Conservation (phyloP, 2,888 invertebrate genomes). For the Leptinotarsa haldemani region DNA sequence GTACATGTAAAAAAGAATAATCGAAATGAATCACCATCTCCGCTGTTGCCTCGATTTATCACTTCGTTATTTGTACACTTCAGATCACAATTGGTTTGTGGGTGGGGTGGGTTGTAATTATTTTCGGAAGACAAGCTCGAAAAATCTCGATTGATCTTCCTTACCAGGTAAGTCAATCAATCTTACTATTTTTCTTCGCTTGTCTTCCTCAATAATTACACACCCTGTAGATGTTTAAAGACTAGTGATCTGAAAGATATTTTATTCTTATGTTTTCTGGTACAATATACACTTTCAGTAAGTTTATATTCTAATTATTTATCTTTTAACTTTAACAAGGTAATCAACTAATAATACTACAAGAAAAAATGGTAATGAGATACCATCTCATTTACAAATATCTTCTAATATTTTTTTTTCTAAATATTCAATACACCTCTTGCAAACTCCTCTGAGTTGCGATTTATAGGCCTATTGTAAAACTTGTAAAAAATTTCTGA, state of each 20-base stretch:
- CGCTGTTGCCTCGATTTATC: neutral
- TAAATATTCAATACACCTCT: slow-evolving; percentile 31
- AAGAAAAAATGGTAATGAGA: neutral
- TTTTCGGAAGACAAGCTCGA: no score
- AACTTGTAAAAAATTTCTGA: slow-evolving; percentile 36
- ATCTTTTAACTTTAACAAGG: no score
- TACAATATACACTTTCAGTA: slow-evolving; percentile 9
- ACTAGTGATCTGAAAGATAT: neutral
- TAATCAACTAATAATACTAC: neutral
- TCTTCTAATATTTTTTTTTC: neutral
- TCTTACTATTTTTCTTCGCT: slow-evolving; percentile 39
- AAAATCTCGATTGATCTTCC: no score
- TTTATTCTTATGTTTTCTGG: neutral
- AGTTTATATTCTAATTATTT: neutral
- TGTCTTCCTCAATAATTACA: slow-evolving; percentile 39
- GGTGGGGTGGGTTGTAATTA: no score
- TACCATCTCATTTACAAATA: slow-evolving; percentile 2
- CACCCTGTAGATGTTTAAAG: slow-evolving; percentile 12
- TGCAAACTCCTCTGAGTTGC: slow-evolving; percentile 31
- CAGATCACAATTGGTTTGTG: no score
- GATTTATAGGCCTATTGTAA: slow-evolving; percentile 35
- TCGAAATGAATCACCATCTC: neutral
- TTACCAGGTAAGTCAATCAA: slow-evolving; percentile 29
- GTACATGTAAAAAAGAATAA: slow-evolving; percentile 10
- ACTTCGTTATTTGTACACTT: neutral